Conservation (phyloP, 1,140 invertebrate genomes). For the Tetranychus urticae region DNA sequence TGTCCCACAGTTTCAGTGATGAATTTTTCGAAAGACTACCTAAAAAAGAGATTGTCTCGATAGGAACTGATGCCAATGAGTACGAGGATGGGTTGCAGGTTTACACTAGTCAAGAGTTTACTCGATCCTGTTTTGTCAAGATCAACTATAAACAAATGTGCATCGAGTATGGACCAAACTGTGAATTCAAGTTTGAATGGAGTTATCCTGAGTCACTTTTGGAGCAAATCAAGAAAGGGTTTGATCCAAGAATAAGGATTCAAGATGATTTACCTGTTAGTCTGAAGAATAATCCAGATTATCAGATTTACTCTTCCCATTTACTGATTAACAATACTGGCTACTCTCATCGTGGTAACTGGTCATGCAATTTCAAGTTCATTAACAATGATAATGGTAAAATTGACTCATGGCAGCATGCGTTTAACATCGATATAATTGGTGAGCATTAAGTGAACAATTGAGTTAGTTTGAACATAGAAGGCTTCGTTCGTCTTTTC, state of each 20-base stretch:
- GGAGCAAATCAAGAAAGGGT: background rate
- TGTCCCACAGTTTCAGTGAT: too few relatives aligned
- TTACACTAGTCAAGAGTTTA: background rate
- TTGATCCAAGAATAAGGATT: background rate
- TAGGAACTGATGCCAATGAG: too few relatives aligned
- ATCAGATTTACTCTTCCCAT: background rate
- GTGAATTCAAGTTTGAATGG: background rate
- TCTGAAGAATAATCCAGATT: background rate
- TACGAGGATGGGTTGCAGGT: too few relatives aligned
- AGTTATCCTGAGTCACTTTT: background rate
- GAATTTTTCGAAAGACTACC: too few relatives aligned
- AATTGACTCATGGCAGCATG: background rate
- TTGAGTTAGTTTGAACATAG: too few relatives aligned
- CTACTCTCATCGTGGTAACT: background rate
- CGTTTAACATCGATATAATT: background rate
- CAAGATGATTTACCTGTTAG: background rate
- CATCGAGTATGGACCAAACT: background rate
- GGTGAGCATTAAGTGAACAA: background rate
- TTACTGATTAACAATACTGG: background rate
- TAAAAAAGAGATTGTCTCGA: too few relatives aligned
- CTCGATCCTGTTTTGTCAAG: background rate
- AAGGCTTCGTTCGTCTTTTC: too few relatives aligned
- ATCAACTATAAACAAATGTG: background rate
- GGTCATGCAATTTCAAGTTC: background rate
- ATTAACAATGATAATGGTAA: background rate